Conservation (phyloP, 2,797 vertebrate species). For the Urosaurus nigricauda region DNA sequence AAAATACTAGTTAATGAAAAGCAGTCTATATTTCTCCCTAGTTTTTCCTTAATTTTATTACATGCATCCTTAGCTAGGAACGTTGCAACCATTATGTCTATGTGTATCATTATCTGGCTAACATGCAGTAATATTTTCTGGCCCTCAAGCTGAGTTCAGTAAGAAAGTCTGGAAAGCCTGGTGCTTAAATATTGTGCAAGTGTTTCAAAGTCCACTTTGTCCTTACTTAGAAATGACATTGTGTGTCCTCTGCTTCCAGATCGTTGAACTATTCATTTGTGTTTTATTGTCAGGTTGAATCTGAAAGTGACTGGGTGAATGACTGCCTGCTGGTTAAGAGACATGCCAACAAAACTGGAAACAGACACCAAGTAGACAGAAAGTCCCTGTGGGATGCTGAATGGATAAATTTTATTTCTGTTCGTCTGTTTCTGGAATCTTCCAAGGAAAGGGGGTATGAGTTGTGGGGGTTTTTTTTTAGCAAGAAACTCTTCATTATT, state of each 20-base stretch:
- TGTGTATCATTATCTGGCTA: neutral
- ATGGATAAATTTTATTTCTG: neutral
- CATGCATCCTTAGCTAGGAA: too few species aligned
- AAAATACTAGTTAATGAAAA: neutral
- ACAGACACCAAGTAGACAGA: neutral
- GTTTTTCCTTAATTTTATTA: neutral
- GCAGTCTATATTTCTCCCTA: neutral
- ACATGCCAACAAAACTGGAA: conserved; percentile 16
- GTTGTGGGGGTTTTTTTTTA: neutral
- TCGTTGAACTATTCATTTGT: conserved; percentile 23
- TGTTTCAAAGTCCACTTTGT: conserved; percentile 13
- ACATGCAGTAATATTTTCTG: neutral
- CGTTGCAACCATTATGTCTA: neutral
- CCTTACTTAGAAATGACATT: conserved; percentile 3
- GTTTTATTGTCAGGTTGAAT: conserved; percentile 28
- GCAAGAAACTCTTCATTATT: neutral
- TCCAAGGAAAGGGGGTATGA: neutral
- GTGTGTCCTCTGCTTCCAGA: conserved; percentile 5
- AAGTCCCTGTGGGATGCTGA: neutral
- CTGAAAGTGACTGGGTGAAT: conserved; percentile 14
- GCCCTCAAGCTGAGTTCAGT: neutral
- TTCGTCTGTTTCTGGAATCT: neutral
- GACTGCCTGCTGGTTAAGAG: conserved; percentile 7
- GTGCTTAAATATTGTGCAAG: neutral
- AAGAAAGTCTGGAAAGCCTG: neutral